A percentile compares a stretch with the other conserved stretches of the same genome.
These are phyloP conservation scores for Scaptomyza tumidula DNA, from an alignment of 2,888 invertebrate species.

Conservation along the genomic window DNA sequence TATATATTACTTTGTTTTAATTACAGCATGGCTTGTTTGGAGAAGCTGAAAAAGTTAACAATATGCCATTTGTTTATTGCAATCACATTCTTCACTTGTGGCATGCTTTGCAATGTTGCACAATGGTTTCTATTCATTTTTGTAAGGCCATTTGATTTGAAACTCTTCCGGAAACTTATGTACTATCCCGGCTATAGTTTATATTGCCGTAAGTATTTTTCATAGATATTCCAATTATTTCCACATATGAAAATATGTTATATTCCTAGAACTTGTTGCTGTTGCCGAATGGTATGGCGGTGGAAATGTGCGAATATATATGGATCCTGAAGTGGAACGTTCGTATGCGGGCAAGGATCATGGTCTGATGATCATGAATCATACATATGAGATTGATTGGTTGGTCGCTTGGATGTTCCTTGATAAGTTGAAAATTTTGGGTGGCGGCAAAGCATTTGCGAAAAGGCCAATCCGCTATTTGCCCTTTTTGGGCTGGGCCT, in stretches of 20 bases:
- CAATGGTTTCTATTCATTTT: slow-evolving; percentile 92
- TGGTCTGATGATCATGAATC: slow-evolving; percentile 96
- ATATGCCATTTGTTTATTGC: slow-evolving; percentile 86
- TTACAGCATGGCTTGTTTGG: slow-evolving; percentile 23
- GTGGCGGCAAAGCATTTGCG: slow-evolving; percentile 97
- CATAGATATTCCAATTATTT: too few relatives aligned
- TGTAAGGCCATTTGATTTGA: slow-evolving; percentile 91
- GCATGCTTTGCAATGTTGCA: slow-evolving; percentile 91
- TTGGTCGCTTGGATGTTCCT: slow-evolving; percentile 95
- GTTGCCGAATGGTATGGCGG: slow-evolving; percentile 97
- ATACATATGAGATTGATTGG: slow-evolving; percentile 98
- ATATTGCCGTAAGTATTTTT: slow-evolving; percentile 93
- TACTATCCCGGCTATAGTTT: slow-evolving; percentile 94
- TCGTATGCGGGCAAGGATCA: slow-evolving; percentile 94
- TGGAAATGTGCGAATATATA: slow-evolving; percentile 89
- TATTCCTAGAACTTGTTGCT: slow-evolving; percentile 92
- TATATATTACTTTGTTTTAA: background rate
- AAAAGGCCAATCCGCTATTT: slow-evolving; percentile 95
- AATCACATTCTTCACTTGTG: slow-evolving; percentile 94
- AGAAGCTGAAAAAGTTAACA: slow-evolving; percentile 19
- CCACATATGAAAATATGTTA: too few relatives aligned
- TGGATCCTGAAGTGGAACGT: slow-evolving; percentile 91
- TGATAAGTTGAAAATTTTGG: slow-evolving; percentile 91
- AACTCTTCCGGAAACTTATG: slow-evolving; percentile 92
- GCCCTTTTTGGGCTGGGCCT: slow-evolving; percentile 97